Conservation (phyloP, 2,888 invertebrate genomes). For the Lithodes maja region DNA sequence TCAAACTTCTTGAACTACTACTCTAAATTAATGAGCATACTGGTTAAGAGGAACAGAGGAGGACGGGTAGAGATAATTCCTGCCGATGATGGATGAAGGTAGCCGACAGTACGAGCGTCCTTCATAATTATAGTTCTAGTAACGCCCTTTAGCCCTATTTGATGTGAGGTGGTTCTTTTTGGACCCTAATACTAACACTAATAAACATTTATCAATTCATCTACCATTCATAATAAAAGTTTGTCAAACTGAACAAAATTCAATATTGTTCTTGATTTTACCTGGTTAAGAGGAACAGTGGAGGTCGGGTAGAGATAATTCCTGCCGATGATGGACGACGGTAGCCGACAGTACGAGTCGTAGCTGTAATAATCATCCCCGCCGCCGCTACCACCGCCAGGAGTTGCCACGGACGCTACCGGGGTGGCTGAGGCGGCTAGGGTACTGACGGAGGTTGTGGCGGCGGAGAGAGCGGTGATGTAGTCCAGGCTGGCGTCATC, state of each 20-base stretch:
- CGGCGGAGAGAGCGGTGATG: conserved; percentile 38
- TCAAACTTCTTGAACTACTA: no score
- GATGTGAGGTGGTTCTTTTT: no score
- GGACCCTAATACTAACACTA: no score
- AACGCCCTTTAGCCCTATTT: conserved; percentile 25
- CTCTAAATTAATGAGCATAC: no score
- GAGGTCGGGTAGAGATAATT: conserved; percentile 64
- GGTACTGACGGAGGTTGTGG: conserved; percentile 14
- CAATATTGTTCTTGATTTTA: no score
- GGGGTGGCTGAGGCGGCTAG: background rate
- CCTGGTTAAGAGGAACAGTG: conserved; percentile 59
- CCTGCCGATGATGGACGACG: conserved; percentile 51
- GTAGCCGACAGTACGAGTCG: conserved; percentile 57
- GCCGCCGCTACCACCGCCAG: conserved; percentile 7
- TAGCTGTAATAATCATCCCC: conserved; percentile 50
- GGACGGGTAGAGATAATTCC: conserved; percentile 64
- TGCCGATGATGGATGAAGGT: conserved; percentile 46
- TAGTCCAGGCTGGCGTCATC: conserved; percentile 59
- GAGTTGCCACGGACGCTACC: background rate
- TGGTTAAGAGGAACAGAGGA: conserved; percentile 56
- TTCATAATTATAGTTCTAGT: conserved; percentile 62
- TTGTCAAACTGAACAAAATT: no score
- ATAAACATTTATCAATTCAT: no score
- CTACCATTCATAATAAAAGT: no score
- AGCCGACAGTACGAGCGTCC: no score